Percentiles rank a stretch among this genome's conserved stretches.
Evolutionary conservation across 2,113 vertebrate species (phyloP).

Genomic region (Colistium nudipinnis): DNA sequence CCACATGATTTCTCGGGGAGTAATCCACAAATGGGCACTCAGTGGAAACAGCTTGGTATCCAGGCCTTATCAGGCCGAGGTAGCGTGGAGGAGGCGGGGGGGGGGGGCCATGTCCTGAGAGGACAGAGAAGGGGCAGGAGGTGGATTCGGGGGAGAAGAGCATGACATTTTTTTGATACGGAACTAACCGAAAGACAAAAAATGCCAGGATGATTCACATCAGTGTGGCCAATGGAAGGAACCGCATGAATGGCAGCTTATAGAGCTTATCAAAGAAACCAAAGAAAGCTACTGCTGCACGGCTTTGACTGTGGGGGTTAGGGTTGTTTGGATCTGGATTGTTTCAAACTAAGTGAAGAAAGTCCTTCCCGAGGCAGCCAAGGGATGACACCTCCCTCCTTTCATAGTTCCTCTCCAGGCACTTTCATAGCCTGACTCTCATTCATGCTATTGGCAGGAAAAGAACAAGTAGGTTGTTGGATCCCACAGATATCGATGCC

Average conservation of each 20-base stretch:
- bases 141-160: not conserved
- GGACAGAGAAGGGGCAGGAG: not conserved
- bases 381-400: slow-evolving; percentile 28
- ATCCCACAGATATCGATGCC: slow-evolving; percentile 5
- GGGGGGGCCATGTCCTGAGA: not conserved
- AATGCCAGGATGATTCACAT: slow-evolving; percentile 27
- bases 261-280: not conserved
- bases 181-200: slow-evolving; percentile 6
- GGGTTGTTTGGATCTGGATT: slow-evolving; percentile 53
- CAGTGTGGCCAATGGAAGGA: not conserved
- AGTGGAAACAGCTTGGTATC: slow-evolving; percentile 66
- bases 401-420: slow-evolving; percentile 5
- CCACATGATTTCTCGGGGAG: slow-evolving; percentile 74
- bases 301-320: slow-evolving; percentile 25
- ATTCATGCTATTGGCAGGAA: slow-evolving; percentile 36
- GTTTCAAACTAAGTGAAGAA: slow-evolving; percentile 55
- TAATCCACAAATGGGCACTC: slow-evolving; percentile 72
- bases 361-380: slow-evolving; percentile 38
- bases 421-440: slow-evolving; percentile 37
- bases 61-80: slow-evolving; percentile 52
- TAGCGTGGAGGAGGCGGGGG: not conserved
- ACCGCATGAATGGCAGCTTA: not conserved
- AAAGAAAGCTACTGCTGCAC: slow-evolving; percentile 5
- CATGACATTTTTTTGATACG: slow-evolving; percentile 16
- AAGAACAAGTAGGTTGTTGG: not conserved